Evolutionary conservation across 53 echinoderm and acorn worm species (phyloP).

Genomic region (Crossaster papposus): DNA sequence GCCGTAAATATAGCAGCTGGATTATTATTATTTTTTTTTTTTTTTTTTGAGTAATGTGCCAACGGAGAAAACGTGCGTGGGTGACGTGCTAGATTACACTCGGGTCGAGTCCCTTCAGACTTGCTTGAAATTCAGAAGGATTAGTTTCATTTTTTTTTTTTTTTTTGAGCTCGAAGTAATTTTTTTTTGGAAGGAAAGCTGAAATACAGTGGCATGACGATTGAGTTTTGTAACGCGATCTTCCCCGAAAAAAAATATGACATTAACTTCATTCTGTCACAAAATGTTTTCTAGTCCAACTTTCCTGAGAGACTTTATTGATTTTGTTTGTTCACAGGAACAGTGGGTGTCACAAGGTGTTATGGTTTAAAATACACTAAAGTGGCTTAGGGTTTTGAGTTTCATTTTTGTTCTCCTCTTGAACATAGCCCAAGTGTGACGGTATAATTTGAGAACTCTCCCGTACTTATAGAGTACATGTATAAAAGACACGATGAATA

Average conservation of each 20-base stretch:
- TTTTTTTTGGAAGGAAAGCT: not conserved
- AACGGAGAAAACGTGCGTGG: not conserved
- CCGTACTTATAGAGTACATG: too few species aligned
- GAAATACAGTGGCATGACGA: not conserved
- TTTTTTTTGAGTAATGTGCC: not conserved
- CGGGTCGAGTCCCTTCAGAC: not conserved
- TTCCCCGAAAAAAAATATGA: not conserved
- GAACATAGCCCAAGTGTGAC: too few species aligned
- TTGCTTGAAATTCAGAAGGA: conserved; percentile 9
- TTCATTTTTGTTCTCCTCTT: too few species aligned
- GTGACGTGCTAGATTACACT: not conserved
- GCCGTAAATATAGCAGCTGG: not conserved
- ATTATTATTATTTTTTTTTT: not conserved
- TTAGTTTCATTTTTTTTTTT: not conserved
- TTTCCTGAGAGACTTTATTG: not conserved
- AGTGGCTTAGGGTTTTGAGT: too few species aligned
- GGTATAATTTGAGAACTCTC: too few species aligned
- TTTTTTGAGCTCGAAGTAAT: not conserved
- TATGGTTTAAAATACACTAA: too few species aligned
- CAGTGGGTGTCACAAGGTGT: too few species aligned
- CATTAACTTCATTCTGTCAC: not conserved
- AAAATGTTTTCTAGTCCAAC: not conserved
- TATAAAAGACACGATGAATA: too few species aligned
- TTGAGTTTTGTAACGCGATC: not conserved
- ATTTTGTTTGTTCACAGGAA: not conserved